Base-by-base conservation (phyloP, 2,113 vertebrate species). In the Maccullochella peelii region DNA sequence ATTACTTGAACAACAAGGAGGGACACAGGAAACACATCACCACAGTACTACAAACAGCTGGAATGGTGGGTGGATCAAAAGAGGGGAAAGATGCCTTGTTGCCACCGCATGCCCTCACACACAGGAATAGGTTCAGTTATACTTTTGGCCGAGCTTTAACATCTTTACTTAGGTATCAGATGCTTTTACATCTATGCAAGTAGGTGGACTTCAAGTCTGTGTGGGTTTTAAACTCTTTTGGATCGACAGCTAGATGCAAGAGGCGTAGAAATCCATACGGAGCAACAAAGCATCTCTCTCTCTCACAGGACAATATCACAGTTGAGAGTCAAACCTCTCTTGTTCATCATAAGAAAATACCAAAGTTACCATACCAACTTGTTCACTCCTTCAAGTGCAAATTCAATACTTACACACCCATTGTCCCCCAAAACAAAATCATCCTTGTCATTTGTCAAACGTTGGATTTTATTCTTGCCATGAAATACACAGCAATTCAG, bases 261-360 rank as follows among this genome's bases (percentile, higher is more conserved):
- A 61, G 23, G 49, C 3, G 2, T n/a, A 36, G 30, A 58, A 80
- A 63, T 78, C 50, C 2, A 2, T 40, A 49, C 16, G 23, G 70
- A 77, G 66, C 68, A 85, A 86, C 67, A 90, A 74, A 73, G 36
- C 6, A 57, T 73, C 27, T 68, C 40, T 67, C 27, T 68, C 40
- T 77, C 72, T 71, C 65, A 73, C 61, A 78, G 54, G 73, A 86
- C 90, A 78, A 86, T 77, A 82, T 77, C 82, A 91, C 70, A 91
- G 70, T 27, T 68, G 33, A 92, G 73, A 88, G 55, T 83, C 47
- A 89, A 83, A 77, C 74, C 68, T 75, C 62, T 76, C 65, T 69
- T 52, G 49, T 81, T 86, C 75, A 58, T 85, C 55, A 80, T 92
- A 90, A 72, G 87, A 93, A 93, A 92, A 94, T 91, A 92, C 79